These are phyloP conservation scores for Trissolcus japonicus DNA, from an alignment of 2,888 invertebrate species.

Conservation along the genomic window DNA sequence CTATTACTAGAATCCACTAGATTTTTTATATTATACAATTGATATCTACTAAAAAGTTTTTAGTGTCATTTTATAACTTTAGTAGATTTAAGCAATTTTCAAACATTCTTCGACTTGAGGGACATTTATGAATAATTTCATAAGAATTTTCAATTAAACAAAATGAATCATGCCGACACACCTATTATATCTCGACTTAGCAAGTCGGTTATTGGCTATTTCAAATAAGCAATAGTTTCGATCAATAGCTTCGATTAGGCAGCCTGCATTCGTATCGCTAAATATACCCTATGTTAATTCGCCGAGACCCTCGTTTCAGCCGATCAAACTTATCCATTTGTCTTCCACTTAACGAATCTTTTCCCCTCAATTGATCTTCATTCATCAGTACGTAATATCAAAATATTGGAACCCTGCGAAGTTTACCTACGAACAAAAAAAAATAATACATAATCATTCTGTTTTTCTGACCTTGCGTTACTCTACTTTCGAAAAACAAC, in stretches of 20 bases:
- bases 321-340: not conserved
- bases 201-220: not conserved
- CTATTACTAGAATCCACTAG: too few species aligned
- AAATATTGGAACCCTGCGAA: too few species aligned
- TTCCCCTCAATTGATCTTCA: not conserved
- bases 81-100: too few species aligned
- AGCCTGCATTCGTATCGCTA: slow-evolving; percentile 18
- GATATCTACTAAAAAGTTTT: too few species aligned
- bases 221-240: slow-evolving; percentile 12
- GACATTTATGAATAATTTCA: not conserved
- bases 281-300: slow-evolving; percentile 7
- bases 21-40: too few species aligned
- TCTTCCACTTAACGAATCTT: not conserved
- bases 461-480: too few species aligned
- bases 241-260: slow-evolving; percentile 15
- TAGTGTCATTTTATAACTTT: too few species aligned
- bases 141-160: not conserved
- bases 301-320: not conserved
- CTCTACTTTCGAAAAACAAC: too few species aligned
- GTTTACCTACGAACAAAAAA: too few species aligned
- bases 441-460: too few species aligned
- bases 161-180: not conserved
- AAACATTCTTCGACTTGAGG: too few species aligned
- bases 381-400: not conserved
- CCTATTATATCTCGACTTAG: not conserved